Evolutionary conservation across 1,140 invertebrate genomes (phyloP), one percentile per base, ranked within the genome.

Genomic region (Microplitis mediator): DNA sequence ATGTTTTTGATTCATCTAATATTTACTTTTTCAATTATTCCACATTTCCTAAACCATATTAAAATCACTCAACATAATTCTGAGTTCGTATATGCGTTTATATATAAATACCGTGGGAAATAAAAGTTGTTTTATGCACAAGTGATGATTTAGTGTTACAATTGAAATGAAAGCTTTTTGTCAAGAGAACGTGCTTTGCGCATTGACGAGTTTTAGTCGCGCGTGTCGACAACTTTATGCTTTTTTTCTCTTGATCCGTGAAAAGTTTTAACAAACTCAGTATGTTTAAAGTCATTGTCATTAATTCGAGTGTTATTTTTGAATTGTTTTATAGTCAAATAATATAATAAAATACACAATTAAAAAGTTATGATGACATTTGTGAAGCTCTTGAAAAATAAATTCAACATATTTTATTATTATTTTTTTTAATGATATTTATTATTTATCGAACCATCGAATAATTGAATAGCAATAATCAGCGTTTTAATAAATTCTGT

Each of bases 141-240:
- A 60, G 16, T 23, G 23, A 23, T 34, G 16, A 60, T 34, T 11
- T 34, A 31, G 58, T 60, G 52, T 16, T 45, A 54, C 52, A 13
- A 54, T 60, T 31, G 58, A 60, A 60, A 60, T 16, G 6, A 60
- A 23, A 60, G 58, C 58, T 60, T 60, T 60, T 60, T 60, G 6
- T 23, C 31, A 23, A 23, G 58, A 34, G 23, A 56, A 60, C 58
- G 58, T 60, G 58, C 58, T 60, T 60, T 31, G 9, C 58, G 58
- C 31, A 32, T 34, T 11, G 23, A 60, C 31, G 58, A 60, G 23
- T 60, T 60, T 34, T 4, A 60, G n/a, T 60, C 31, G 14, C 58
- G 8, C 23, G 58, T 60, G 14, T 34, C 9, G 9, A 31, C 14
- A 23, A 34, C 16, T 32, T 11, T 14, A 60, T 13, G 39, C 39